Conservation (phyloP, 2,113 vertebrate species). For the Galeopterus variegatus region DNA sequence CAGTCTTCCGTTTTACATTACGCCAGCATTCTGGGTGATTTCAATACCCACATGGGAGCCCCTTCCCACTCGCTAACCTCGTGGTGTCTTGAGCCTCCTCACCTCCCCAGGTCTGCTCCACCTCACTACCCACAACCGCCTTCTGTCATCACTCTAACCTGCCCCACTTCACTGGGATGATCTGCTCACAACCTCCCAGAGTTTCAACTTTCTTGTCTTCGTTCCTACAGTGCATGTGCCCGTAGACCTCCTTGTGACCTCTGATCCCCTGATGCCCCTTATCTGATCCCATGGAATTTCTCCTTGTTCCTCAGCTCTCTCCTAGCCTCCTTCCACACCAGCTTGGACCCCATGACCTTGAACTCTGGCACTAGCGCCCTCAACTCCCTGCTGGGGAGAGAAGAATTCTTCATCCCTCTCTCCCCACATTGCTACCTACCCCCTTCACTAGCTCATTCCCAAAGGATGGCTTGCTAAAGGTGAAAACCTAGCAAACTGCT, state of each 20-base stretch:
- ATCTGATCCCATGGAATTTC: background rate
- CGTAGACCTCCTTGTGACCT: background rate
- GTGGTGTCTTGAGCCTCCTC: background rate
- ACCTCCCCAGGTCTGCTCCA: background rate
- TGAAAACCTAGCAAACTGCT: background rate
- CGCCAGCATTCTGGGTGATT: background rate
- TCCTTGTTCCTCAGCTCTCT: background rate
- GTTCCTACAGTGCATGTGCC: background rate
- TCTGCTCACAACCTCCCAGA: background rate
- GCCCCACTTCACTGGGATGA: background rate
- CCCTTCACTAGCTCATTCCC: background rate
- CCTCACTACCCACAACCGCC: background rate
- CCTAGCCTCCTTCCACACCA: background rate
- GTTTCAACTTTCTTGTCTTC: background rate
- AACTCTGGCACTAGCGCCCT: background rate
- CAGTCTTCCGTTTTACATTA: background rate
- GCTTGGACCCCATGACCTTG: background rate
- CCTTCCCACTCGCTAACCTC: background rate
- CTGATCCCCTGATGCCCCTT: background rate
- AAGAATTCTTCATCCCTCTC: background rate
- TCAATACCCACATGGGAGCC: background rate
- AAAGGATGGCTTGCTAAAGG: background rate
- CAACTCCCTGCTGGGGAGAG: background rate
- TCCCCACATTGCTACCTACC: background rate
- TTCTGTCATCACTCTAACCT: background rate